phyloP scores from a whole-genome alignment of 2,888 invertebrate species.

The Meta bourneti region DNA sequence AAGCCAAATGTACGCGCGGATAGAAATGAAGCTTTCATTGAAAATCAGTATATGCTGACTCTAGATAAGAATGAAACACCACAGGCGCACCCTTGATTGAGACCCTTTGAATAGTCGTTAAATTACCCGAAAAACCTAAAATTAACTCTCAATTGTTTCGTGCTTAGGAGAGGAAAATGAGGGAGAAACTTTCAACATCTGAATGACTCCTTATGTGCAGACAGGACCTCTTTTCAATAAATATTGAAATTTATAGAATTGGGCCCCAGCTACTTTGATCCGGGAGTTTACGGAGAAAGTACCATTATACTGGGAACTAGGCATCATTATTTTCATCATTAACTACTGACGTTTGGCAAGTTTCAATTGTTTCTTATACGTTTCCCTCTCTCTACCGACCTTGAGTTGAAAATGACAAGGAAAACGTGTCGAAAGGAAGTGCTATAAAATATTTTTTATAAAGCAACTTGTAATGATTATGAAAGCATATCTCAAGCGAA shows the following conservation, averaged over 20 bases:
- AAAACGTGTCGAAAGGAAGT: conserved; percentile 30
- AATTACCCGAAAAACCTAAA: too few relatives aligned
- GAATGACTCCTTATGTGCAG: background rate
- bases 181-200: background rate
- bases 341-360: conserved; percentile 9
- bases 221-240: background rate
- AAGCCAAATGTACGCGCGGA: too few relatives aligned
- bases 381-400: conserved; percentile 7
- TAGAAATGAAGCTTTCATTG: too few relatives aligned
- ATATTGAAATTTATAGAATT: background rate
- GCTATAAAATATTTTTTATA: background rate
- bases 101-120: too few relatives aligned
- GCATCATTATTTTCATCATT: conserved; percentile 29
- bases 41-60: too few relatives aligned
- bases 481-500: too few relatives aligned
- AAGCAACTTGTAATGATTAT: background rate
- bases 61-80: too few relatives aligned
- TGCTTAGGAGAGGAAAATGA: background rate
- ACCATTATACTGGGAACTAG: background rate
- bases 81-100: too few relatives aligned
- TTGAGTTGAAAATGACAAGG: conserved; percentile 31
- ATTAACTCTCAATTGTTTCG: background rate
- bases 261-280: background rate
- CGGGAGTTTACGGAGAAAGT: background rate
- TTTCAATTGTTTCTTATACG: conserved; percentile 3